Evolutionary conservation across 1,140 invertebrate species (phyloP), one percentile per base, ranked within the genome.

Genomic region (Homarus americanus): DNA sequence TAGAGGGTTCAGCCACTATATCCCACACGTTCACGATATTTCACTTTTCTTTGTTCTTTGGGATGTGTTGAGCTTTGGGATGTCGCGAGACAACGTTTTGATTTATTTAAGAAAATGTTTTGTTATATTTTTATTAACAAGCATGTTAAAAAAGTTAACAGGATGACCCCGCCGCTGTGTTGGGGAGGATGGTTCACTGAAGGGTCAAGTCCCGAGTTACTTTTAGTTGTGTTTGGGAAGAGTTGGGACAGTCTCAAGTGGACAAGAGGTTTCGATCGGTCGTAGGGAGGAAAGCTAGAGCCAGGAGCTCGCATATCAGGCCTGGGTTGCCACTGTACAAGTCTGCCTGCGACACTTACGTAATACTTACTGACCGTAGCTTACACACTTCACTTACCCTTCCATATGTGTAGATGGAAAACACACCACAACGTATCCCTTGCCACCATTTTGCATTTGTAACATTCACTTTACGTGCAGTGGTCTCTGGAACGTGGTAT

Each of bases 31-130:
- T 83, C 80, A 82, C 63, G 88, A 83, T 90, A 90, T 90, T 90
- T 90, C 88, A 90, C 87, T 90, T 83, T 90, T 90, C 88, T 90
- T 90, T 90, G 88, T 89, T 89, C 87, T 76, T 90, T 84, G 80
- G 49, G 80, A 78, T 84, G 80, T 90, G 80, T 90, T 83, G 80
- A 84, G 87, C 87, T 83, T 82, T 72, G 78, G 80, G 88, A 90
- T 90, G 88, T 90, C 80, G 88, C 80, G 49, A 83, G 88, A 83
- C 49, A 53, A 76, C 20, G 32, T 84, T 78, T 82, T 89, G 49
- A 63, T 87, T 53, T 87, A 58, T 75, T 53, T 58, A 63, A 76
- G 34, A 87, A 34, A 87, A 34, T 40, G 15, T 58, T 87, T 36
- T 69, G 5, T 28, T 5, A 5, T 69, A 28, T 24, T 58, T 58